Conservation (phyloP, 2,888 invertebrate genomes). For the Leptinotarsa rubiginosa region DNA sequence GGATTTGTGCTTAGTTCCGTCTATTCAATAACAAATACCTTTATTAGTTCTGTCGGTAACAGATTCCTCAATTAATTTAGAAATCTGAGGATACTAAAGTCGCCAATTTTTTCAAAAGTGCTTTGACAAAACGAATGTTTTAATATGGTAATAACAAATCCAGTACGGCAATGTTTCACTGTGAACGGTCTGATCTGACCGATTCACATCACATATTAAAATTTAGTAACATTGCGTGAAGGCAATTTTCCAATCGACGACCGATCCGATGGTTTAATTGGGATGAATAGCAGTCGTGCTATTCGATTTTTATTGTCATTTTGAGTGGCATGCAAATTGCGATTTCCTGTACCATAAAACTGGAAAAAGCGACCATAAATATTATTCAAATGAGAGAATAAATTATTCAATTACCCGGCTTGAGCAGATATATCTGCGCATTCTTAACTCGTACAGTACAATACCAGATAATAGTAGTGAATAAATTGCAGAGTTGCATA, state of each 20-base stretch:
- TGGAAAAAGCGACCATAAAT: slow-evolving; percentile 49
- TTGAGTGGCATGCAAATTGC: slow-evolving; percentile 49
- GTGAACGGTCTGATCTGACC: slow-evolving; percentile 18
- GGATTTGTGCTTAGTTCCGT: no score
- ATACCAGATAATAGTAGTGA: slow-evolving; percentile 47
- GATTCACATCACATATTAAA: slow-evolving; percentile 25
- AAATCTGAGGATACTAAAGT: no score
- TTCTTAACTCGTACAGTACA: slow-evolving; percentile 45
- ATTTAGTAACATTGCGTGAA: slow-evolving; percentile 27
- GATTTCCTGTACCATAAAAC: slow-evolving; percentile 50
- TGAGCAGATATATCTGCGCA: slow-evolving; percentile 49
- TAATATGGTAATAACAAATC: not conserved
- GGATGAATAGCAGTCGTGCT: slow-evolving; percentile 36
- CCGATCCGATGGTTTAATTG: slow-evolving; percentile 38
- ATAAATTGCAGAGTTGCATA: slow-evolving; percentile 41
- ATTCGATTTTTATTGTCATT: slow-evolving; percentile 38
- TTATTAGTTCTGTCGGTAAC: no score
- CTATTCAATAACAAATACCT: no score
- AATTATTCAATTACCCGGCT: slow-evolving; percentile 55
- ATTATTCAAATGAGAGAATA: slow-evolving; percentile 56
- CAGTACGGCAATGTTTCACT: not conserved
- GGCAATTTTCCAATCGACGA: slow-evolving; percentile 35
- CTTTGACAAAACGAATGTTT: not conserved
- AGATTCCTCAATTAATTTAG: no score
- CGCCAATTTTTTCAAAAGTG: no score